Evolutionary conservation across 1,140 invertebrate genomes (phyloP).

Genomic region (Drosophila sucinea): DNA sequence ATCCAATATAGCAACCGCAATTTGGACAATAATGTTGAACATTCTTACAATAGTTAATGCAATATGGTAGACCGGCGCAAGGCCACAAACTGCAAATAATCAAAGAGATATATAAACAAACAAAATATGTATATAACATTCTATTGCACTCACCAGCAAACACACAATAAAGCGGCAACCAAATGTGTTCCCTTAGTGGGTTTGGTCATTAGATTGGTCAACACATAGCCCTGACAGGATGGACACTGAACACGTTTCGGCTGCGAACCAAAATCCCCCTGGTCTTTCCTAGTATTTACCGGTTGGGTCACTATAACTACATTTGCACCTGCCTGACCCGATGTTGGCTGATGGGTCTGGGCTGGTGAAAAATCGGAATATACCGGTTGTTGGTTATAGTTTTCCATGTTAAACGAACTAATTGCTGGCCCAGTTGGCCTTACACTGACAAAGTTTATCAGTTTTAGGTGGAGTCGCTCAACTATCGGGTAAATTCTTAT

Average conservation of each 20-base stretch:
- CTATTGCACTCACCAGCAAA: conserved; percentile 39
- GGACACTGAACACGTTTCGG: conserved; percentile 84
- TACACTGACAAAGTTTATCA: neutral
- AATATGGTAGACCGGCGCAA: conserved; percentile 87
- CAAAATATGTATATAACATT: no score
- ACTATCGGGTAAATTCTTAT: conserved; percentile 3
- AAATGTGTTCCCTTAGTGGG: conserved; percentile 85
- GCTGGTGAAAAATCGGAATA: conserved; percentile 26
- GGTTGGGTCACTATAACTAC: conserved; percentile 83
- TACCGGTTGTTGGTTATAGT: conserved; percentile 5
- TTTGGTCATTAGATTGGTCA: conserved; percentile 83
- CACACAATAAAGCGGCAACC: conserved; percentile 85
- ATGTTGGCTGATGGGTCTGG: conserved; percentile 27
- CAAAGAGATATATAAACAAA: neutral
- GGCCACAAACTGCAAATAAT: conserved; percentile 84
- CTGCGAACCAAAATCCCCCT: conserved; percentile 80
- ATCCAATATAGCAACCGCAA: conserved; percentile 86
- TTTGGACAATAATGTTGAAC: conserved; percentile 88
- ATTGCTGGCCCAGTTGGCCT: conserved; percentile 10
- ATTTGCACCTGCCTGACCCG: neutral
- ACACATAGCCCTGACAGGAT: conserved; percentile 84
- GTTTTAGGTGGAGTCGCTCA: neutral
- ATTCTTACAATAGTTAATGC: conserved; percentile 86
- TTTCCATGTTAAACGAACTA: conserved; percentile 5
- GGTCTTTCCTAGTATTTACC: conserved; percentile 24